Conservation (phyloP, 2,888 invertebrate genomes). For the Synanthedon tipuliformis region DNA sequence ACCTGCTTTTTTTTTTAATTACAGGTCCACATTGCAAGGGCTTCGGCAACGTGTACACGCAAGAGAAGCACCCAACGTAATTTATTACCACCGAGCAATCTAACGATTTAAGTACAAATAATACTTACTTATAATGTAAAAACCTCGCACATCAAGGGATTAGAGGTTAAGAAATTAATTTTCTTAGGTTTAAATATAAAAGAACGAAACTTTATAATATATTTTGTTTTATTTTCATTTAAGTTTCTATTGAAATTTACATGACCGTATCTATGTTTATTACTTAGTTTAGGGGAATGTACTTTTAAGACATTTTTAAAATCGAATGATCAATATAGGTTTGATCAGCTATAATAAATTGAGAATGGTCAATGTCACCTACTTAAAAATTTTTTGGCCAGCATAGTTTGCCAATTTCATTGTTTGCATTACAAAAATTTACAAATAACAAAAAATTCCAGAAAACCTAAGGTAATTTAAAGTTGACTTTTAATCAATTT, state of each 20-base stretch:
- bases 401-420: too few relatives aligned
- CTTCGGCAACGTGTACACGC: constrained; percentile 59
- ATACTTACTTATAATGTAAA: neutral
- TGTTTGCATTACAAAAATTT: too few relatives aligned
- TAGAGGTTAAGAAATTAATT: neutral
- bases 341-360: too few relatives aligned
- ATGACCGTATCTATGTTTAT: neutral
- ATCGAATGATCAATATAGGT: too few relatives aligned
- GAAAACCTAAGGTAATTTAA: too few relatives aligned
- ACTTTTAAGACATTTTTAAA: neutral
- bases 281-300: neutral
- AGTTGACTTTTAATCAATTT: too few relatives aligned
- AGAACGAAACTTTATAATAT: neutral
- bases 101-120: constrained; percentile 39
- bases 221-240: neutral
- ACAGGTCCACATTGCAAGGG: constrained; percentile 51
- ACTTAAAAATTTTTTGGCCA: too few relatives aligned
- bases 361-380: too few relatives aligned
- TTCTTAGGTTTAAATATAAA: neutral
- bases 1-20: constrained; percentile 21
- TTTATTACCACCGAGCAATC: constrained; percentile 17
- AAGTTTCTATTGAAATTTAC: neutral
- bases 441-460: too few relatives aligned
- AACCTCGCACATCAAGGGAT: constrained; percentile 1
- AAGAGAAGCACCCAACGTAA: constrained; percentile 51